Evolutionary conservation across 2,888 invertebrate genomes (phyloP).

Genomic region (Julus scanicus): DNA sequence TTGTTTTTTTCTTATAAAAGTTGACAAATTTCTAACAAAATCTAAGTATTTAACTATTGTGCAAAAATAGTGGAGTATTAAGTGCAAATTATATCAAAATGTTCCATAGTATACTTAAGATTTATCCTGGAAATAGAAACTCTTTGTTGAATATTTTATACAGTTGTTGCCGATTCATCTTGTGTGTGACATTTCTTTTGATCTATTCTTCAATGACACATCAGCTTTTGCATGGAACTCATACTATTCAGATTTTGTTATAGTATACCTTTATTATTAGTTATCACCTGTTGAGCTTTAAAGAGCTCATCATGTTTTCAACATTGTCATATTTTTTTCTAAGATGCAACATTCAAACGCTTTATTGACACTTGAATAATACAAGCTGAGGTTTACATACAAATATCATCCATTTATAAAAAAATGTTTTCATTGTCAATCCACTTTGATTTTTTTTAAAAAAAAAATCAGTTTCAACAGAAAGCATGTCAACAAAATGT

Average conservation of each 20-base stretch:
- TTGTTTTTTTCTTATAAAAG: no score
- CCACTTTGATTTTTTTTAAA: not conserved
- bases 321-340: not conserved
- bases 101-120: no score
- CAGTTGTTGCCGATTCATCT: not conserved
- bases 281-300: not conserved
- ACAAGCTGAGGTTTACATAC: not conserved
- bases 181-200: not conserved
- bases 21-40: no score
- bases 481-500: no score
- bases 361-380: not conserved
- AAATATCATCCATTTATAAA: not conserved
- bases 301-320: not conserved
- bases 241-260: not conserved
- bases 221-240: not conserved
- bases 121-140: not conserved
- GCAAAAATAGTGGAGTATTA: no score
- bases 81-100: no score
- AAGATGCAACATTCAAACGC: not conserved
- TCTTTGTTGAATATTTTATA: not conserved
- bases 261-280: not conserved
- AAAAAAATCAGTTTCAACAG: no score
- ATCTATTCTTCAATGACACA: not conserved
- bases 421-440: not conserved
- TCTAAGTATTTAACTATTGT: no score